Base-by-base conservation (phyloP, 2,888 invertebrate genomes). In the Caradrina clavipalpis region DNA sequence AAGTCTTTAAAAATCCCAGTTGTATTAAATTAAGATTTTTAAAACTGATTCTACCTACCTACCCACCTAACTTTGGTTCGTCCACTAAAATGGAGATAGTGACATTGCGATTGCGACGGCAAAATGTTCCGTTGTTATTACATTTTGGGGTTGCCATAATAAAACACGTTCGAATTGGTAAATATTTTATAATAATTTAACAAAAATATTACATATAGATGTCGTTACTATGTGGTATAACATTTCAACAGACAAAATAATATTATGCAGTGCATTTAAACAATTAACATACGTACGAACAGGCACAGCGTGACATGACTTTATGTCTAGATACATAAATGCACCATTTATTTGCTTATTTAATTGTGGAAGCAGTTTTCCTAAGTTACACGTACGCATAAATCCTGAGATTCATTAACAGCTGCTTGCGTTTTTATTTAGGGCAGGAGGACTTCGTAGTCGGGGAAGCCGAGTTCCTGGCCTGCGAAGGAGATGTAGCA, bases 401-500 rank as follows among this genome's bases (percentile, higher is more conserved):
- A 69, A 80, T 77, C 57, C 58, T 71, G 71, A 81, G 83, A 84
- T 83, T 82, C 76, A 75, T 63, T 69, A 66, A 53, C 71, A 70
- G 58, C 17, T 45, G 45, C 55, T 69, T 57, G 60, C 31, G 22
- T 35, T 57, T 13, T 35, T 47, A 57, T 65, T 91, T 92, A 96
- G 78, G 90, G 86, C 81, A 97, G 94, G 70, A 98, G 97, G 83
- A 98, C 95, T 96, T 98, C 98, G 89, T 97, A 98, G 61, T 98
- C 97, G n/a, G 97, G 96, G 96, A 97, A 98, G 59, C 97, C 97
- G 68, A 98, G 91, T 90, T 98, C 98, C 85, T 97, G 96, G 54
- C 98, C 98, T 0, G 95, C 98, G 89, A 97, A 98, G 17, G 98
- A 97, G 92, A 98, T 98, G 96, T 98, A 98, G 90, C 98, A 97